Evolutionary conservation across 2,888 invertebrate genomes (phyloP).

Genomic region (Eupithecia centaureata): DNA sequence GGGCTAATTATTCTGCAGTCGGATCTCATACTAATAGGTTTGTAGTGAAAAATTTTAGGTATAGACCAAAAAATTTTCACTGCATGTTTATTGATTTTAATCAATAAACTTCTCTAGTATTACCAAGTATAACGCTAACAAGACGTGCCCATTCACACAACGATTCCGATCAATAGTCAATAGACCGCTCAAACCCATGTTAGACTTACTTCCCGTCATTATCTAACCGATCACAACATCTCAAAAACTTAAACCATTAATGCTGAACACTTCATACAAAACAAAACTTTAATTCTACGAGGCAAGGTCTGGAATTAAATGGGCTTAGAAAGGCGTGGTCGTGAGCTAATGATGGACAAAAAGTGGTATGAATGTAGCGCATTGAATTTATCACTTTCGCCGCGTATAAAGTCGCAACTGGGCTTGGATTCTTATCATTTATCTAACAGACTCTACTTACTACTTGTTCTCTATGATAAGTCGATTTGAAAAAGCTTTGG

Average conservation of each 20-base stretch:
- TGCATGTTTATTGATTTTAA: too few relatives aligned
- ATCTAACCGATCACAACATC: constrained; percentile 30
- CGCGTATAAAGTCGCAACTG: constrained; percentile 55
- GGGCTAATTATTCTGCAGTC: too few relatives aligned
- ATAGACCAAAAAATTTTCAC: too few relatives aligned
- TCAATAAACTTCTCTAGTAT: background rate
- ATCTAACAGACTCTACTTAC: constrained; percentile 49
- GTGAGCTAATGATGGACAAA: constrained; percentile 49
- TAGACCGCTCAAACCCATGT: constrained; percentile 17
- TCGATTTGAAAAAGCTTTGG: constrained; percentile 26
- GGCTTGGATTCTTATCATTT: constrained; percentile 59
- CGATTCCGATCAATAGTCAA: constrained; percentile 9
- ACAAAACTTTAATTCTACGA: constrained; percentile 8
- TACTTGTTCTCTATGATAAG: constrained; percentile 50
- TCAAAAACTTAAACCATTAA: constrained; percentile 25
- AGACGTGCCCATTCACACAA: constrained; percentile 8
- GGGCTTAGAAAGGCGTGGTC: constrained; percentile 36
- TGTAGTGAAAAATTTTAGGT: too few relatives aligned
- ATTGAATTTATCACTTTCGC: constrained; percentile 70
- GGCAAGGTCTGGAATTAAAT: constrained; percentile 25
- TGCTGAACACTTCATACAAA: constrained; percentile 19
- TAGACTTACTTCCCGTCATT: constrained; percentile 26
- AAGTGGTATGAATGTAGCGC: constrained; percentile 50
- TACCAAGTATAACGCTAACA: background rate
- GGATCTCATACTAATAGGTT: too few relatives aligned